Base-by-base conservation (phyloP, 2,797 vertebrate species). In the Okamejei kenojei region DNA sequence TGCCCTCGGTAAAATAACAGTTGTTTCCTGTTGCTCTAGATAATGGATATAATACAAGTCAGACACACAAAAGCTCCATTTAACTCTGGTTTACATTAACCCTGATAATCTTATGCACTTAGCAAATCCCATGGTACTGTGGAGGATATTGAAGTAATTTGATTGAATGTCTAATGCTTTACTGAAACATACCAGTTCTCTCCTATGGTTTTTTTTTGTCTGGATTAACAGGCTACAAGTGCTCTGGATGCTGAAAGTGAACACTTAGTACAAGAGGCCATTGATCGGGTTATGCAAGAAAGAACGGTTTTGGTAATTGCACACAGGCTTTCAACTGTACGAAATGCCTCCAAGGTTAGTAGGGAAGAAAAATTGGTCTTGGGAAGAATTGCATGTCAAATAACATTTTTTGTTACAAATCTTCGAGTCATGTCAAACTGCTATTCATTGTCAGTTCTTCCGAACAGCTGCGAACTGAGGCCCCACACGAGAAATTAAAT, bases 241-340 rank as follows among this genome's bases (percentile, higher is more conserved):
- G 93, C 93, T 32, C 38, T 93, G 76, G 93, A 93, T 71, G 93
- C 93, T 29, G 93, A 93, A 73, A 93, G 93, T 74, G 93, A 93
- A 61, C 93, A 93, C 77, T n/a, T 82, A 17, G 93, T 93, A 61
- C 74, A 81, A 73, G 78, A 93, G 93, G 93, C 93, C 78, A 93
- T 93, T 54, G 78, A 93, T 84, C 93, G 93, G 45, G 93, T 84
- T 68, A 93, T 93, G 78, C 93, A 93, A 73, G 93, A 93, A 23
- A 65, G 93, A 78, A 93, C 93, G 2, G 93, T 93, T 80, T 84
- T 93, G 32, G 93, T 93, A 80, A 93, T 93, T 79, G 93, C 93
- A 11, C 93, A 93, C 93, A 80, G 93, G 32, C 93, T 93, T 61
- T 93, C 93, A 65, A 93, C 93, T 84, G 93, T 93, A 84, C 65